Evolutionary conservation across 2,797 vertebrate species (phyloP), one percentile per base, ranked within the genome.

Genomic region (Hephaestus fuliginosus): DNA sequence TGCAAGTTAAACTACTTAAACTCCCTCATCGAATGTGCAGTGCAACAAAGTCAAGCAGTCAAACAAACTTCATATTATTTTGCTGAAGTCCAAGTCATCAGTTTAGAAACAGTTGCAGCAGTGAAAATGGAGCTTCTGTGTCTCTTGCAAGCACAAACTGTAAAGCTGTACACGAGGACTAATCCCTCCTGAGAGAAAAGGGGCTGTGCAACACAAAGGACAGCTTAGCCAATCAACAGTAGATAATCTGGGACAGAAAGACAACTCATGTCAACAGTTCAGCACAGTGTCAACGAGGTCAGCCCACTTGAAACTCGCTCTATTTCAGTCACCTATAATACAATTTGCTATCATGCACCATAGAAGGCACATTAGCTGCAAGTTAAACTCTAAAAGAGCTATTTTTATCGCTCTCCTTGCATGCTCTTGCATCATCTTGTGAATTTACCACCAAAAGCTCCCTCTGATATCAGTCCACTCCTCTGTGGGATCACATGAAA

Each of bases 231-330:
- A 86, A 87, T 90, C 88, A 90, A 66, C 87, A 80, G 75, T 15
- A 76, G 80, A 86, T 88, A 76, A 90, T 89, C 84, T 85, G 64
- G 70, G 52, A 80, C 86, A 84, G 84, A 90, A 71, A 85, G 84
- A 88, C 69, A 20, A 80, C 69, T 80, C 75, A 56, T 76, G 80
- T 89, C 88, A 82, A 84, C 85, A 89, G 78, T 82, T 86, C 83
- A 90, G 71, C 49, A 15, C 52, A 25, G 78, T 56, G 83, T 88
- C 87, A 82, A 18, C 22, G 51, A 86, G 87, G 86, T 83, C 86
- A 84, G 39, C 51, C 64, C 74, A 64, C 46, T 72, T 65, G n/a
- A 82, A 87, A 83, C 57, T 74, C 68, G 20, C 67, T 80, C 82
- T 18, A 12, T 57, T 36, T 2, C 6, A 49, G 12, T 62, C 48